Base-by-base conservation (phyloP, 2,888 invertebrate genomes). In the Agriopis leucophaearia region DNA sequence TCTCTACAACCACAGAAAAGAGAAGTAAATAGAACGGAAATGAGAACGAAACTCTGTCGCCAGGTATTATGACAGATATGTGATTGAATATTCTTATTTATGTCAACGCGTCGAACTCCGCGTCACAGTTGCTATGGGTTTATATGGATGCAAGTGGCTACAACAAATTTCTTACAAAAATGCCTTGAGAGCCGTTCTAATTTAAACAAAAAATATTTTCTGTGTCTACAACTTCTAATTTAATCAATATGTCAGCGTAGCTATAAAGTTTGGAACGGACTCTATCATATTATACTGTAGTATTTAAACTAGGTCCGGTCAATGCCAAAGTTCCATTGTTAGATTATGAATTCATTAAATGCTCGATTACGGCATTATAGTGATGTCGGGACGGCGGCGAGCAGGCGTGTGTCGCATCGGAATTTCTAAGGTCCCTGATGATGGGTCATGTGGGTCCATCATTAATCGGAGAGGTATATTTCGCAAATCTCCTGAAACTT, bases 341-440 rank as follows among this genome's bases (percentile, higher is more conserved):
- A 42, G 36, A 68, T 68, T 68, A 68, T 60, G 9, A 55, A 68
- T 64, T 68, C 68, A 60, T 42, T 40, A 64, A 64, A 64, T 68
- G 63, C 45, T 54, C 36, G n/a, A 59, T 64, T 64, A 68, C 68
- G 18, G 68, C 59, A 68, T 54, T 35, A 16, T 15, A 35, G 36
- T 35, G 35, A 56, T 63, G 68, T 64, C 59, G 40, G 8, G 40
- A 18, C 13, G 8, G 40, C 67, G 64, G 59, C 59, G 40, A 4
- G 40, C n/a, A 8, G 8, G 40, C 57, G 57, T 50, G 64, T 42
- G 35, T n/a, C 12, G 63, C 45, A 50, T 59, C 58, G 40, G 47
- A 48, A 63, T 44, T 16, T 56, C 2, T 58, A 50, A 68, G 18
- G 44, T 42, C 59, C 50, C 18, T 63, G 16, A 18, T 47, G 36